phyloP scores from a whole-genome alignment of 2,113 vertebrate genomes.

The Trematomus loennbergii region DNA sequence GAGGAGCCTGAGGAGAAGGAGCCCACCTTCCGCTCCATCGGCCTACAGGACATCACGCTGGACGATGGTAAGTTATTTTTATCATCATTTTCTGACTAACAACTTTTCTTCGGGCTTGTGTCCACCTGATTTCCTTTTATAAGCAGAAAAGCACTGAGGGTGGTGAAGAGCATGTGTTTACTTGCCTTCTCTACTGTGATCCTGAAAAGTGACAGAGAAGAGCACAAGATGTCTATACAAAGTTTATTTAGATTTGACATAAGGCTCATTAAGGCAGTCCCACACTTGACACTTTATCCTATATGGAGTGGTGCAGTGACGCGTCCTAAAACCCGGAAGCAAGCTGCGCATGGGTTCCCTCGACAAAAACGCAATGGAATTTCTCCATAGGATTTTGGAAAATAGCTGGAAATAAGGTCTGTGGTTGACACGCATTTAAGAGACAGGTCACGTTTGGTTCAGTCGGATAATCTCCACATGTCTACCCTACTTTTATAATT shows the following conservation, averaged over 20 bases:
- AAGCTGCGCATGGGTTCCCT: no score
- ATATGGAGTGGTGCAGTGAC: neutral
- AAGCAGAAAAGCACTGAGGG: no score
- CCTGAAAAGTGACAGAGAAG: neutral
- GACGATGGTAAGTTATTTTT: constrained; percentile 92
- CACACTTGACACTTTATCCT: neutral
- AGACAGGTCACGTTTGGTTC: no score
- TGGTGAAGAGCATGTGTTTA: no score
- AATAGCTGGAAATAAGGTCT: no score
- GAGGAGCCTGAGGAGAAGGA: constrained; percentile 94
- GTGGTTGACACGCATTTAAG: no score
- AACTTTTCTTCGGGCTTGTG: neutral
- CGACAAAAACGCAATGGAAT: no score
- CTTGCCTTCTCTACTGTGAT: neutral
- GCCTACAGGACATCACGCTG: constrained; percentile 97
- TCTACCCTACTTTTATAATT: no score
- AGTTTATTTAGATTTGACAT: neutral
- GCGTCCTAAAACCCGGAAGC: no score
- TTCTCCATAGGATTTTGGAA: no score
- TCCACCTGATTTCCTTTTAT: no score
- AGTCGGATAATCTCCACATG: no score
- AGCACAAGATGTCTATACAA: neutral
- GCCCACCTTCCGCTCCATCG: constrained; percentile 93
- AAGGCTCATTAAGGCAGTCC: neutral
- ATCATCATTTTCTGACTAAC: constrained; percentile 5